phyloP scores from a whole-genome alignment of 2,888 invertebrate species.

The Lasioglossum oenotherae region DNA sequence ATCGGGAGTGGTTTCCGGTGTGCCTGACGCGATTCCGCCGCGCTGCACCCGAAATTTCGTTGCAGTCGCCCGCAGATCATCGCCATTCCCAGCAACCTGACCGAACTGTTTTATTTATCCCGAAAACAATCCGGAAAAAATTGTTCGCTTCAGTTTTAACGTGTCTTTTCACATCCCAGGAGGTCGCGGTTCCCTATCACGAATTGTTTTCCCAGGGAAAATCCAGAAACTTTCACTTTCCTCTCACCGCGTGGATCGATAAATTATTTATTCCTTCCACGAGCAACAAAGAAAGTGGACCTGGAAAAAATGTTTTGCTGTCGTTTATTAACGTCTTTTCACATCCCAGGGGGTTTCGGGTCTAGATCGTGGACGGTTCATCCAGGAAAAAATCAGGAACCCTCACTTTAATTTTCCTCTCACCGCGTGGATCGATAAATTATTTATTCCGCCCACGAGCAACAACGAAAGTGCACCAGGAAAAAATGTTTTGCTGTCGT shows the following conservation, averaged over 20 bases:
- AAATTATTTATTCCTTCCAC: too few relatives aligned
- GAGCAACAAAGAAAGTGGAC: too few relatives aligned
- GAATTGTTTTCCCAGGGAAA: neutral
- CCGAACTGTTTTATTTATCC: neutral
- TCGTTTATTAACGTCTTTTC: neutral
- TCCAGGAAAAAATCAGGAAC: neutral
- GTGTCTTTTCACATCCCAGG: neutral
- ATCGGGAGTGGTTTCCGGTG: slow-evolving; percentile 1
- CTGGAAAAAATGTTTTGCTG: too few relatives aligned
- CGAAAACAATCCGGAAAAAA: neutral
- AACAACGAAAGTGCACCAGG: neutral
- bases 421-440: neutral
- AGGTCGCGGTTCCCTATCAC: neutral
- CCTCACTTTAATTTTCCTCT: too few relatives aligned
- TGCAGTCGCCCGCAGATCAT: neutral
- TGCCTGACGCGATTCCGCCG: neutral
- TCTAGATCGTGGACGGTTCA: neutral
- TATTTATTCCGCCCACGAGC: neutral
- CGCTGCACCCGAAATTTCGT: neutral
- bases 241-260: neutral
- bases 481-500: neutral
- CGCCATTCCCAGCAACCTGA: neutral
- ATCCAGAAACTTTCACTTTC: neutral
- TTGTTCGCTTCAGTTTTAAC: neutral
- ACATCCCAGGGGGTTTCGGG: neutral